Base-by-base conservation (phyloP, 2,113 vertebrate species). In the Chrysemys picta region DNA sequence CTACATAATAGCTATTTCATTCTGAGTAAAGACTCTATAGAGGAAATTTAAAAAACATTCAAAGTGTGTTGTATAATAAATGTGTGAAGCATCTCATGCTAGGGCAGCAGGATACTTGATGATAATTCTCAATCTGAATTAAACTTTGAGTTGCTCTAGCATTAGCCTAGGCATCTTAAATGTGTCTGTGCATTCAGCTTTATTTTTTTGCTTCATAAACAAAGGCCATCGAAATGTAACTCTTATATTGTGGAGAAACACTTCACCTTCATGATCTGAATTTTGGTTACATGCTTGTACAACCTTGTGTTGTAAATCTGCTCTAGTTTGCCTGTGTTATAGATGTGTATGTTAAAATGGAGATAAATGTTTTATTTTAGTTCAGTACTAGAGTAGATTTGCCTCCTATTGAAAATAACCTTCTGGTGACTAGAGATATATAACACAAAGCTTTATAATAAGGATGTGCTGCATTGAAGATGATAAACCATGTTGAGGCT, bases 361-460 rank as follows among this genome's bases (percentile, higher is more conserved):
- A 82, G 94, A 56, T 80, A 54, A 81, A 72, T 88, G 42, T 42
- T 45, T 38, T 69, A 42, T 29, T 84, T 45, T n/a, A 50, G 1
- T 69, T 89, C 42, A 69, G 56, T 22, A 16, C 1, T 2, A 83
- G 82, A 84, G 8, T 24, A 17, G 89, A 88, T 84, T 47, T 84
- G 79, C 81, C 89, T 35, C 78, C 75, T 29, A 76, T 69, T 80
- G 88, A 8, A 87, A 92, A 84, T 2, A 90, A 82, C 62, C 49
- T 84, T 91, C 59, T 96, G 93, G 85, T 45, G 90, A 81, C 57
- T 29, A 72, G 80, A 90, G 89, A 93, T 87, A 54, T 0, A 52
- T 78, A 88, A 29, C 84, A 80, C 56, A 85, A 76, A 92, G 94
- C 91, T 89, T 72, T 82, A 42, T 50, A 90, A 47, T 53, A 45